Evolutionary conservation across 2,888 invertebrate species (phyloP), one percentile per base, ranked within the genome.

Genomic region (Holacanthella duospinosa): DNA sequence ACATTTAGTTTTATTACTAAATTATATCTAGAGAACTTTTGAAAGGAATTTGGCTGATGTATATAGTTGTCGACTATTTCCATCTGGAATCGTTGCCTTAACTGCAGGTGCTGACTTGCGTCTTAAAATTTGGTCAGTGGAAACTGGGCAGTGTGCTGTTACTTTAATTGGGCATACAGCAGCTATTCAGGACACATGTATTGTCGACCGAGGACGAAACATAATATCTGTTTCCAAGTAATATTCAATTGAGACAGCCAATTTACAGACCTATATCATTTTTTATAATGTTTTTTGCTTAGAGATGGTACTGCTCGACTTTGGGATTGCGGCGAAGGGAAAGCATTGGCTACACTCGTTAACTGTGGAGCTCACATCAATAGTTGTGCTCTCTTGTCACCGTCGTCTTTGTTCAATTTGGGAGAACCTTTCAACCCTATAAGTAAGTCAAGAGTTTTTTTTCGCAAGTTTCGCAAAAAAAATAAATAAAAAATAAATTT

Each of bases 51-150:
- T 82, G 28, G 84, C 84, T 57, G 85, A 87, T 66, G 81, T 85
- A 3, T 85, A 86, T 76, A 82, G 80, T 65, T 84, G 85, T 74
- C 78, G 79, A 62, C 86, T 85, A 75, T 88, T 87, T 72, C 87
- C 87, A 29, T 87, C 86, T 21, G 63, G 65, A 26, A 57, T 63
- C 19, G 86, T 87, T 1, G 77, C 85, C 0, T 75, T 87, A 59
- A 83, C 83, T 54, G 84, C 83, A 27, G 86, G 86, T 12, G 83
- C 85, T 43, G 88, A 88, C 77, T 83, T 85, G 73, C 81, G 82
- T 48, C 77, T 85, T 48, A 83, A 84, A 75, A 81, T 88, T 63
- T 88, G 86, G 86, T 85, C 84, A 59, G 84, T 84, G 0, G 84
- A 85, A 71, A 81, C 82, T 29, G 87, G 86, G 26, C 76, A 81